Evolutionary conservation across 1,140 invertebrate species (phyloP), one percentile per base, ranked within the genome.

Genomic region (Hycleus cichorii): DNA sequence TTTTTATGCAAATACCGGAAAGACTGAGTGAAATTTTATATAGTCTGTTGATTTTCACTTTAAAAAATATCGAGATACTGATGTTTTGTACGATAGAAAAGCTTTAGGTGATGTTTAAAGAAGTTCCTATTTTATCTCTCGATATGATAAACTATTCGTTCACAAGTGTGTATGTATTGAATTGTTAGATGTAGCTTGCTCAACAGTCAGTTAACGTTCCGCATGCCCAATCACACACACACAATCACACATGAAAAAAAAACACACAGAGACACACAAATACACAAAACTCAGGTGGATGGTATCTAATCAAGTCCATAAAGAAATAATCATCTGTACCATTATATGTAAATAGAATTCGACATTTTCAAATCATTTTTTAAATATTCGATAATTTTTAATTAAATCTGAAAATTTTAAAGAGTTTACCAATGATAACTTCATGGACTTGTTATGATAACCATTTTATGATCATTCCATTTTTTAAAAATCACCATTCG

Each of bases 111-210:
- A 72, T 74, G 69, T 73, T 73, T 71, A 72, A 72, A 65, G 67
- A 74, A 73, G 72, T 74, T 74, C 72, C 72, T 75, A 74, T 74
- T 74, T 74, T 74, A 72, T 73, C 71, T 72, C 70, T 72, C 70
- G 71, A 69, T 74, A 71, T 70, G 63, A 67, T 67, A 65, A 60
- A 44, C 49, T 65, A 71, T 69, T 58, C 64, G 64, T 69, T 69
- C 66, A 70, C 69, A 70, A 67, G 57, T 67, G 64, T 68, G 60
- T 70, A 69, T 67, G 69, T 72, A 68, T 72, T 70, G 59, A 71
- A 69, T 74, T 73, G 62, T 65, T 73, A 72, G 70, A 67, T 71
- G 69, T 71, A 74, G 72, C 69, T 74, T 74, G 72, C 72, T 74
- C 72, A 74, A 74, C 61, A 66, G 69, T 69, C 71, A 72, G 69